Evolutionary conservation across 2,113 vertebrate species (phyloP).

Genomic region (Dascyllus trimaculatus): DNA sequence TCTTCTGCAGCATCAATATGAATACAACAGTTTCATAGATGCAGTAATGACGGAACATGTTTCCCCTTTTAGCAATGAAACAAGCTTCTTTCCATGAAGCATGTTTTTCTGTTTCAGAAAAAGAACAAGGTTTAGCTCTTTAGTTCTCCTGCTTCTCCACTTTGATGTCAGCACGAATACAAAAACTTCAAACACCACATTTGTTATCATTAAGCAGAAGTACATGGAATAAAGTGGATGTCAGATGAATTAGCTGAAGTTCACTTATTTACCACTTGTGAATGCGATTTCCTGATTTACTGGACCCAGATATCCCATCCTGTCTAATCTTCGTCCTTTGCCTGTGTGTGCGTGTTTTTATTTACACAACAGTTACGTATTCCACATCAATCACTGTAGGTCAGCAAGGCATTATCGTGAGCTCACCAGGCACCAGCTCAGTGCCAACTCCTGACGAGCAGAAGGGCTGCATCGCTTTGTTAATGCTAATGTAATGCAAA

Average conservation of each 20-base stretch:
- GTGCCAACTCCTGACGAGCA: conserved; percentile 3
- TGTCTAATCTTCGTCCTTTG: not conserved
- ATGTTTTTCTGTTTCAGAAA: not conserved
- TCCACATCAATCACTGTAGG: conserved; percentile 17
- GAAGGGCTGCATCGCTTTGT: not conserved
- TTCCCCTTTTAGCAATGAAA: not conserved
- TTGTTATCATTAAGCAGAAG: not conserved
- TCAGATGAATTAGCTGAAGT: not conserved
- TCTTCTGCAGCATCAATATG: no score
- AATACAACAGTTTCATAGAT: not conserved
- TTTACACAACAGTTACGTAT: not conserved
- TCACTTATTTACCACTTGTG: not conserved
- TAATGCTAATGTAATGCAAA: not conserved
- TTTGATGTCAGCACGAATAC: not conserved
- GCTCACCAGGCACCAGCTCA: conserved; percentile 5
- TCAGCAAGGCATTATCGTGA: conserved; percentile 26
- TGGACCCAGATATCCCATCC: not conserved
- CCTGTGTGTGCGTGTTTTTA: not conserved
- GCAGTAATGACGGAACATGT: not conserved
- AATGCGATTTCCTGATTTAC: not conserved
- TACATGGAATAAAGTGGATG: not conserved
- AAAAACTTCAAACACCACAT: not conserved
- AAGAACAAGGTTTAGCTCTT: not conserved
- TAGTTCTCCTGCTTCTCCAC: not conserved
- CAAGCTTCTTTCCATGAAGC: not conserved